Evolutionary conservation across 2,113 vertebrate genomes (phyloP).

Genomic region (Eudorcas thomsonii): DNA sequence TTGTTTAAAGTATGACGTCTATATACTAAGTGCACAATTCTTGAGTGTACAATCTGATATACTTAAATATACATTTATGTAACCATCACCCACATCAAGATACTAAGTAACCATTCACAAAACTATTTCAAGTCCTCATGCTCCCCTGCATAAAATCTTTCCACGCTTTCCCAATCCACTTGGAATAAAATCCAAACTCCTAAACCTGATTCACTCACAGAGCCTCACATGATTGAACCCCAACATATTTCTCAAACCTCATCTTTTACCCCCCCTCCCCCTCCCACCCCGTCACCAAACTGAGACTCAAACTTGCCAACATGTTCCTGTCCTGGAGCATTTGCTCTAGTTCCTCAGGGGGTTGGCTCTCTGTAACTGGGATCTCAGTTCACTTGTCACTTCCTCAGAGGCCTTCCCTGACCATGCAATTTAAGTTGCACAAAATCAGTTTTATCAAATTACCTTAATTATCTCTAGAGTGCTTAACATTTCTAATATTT

Average conservation of each 20-base stretch:
- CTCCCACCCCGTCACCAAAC: not conserved
- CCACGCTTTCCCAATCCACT: not conserved
- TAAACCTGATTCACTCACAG: not conserved
- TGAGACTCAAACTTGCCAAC: not conserved
- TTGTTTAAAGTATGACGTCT: not conserved
- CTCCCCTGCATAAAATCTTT: not conserved
- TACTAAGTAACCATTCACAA: not conserved
- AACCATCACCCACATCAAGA: not conserved
- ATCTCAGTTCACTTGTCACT: not conserved
- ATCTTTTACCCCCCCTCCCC: not conserved
- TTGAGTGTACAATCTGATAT: not conserved
- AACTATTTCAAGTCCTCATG: not conserved
- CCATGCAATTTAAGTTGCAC: not conserved
- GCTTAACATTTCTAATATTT: not conserved
- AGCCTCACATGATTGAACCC: not conserved
- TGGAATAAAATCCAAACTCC: not conserved
- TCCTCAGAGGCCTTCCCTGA: not conserved
- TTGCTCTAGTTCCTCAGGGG: not conserved
- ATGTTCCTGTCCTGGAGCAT: not conserved
- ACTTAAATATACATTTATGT: not conserved
- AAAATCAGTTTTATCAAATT: not conserved
- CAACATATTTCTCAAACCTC: not conserved
- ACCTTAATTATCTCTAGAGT: not conserved
- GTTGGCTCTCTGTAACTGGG: not conserved
- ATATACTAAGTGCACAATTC: not conserved